Conservation (phyloP, 2,888 invertebrate species). For the Lacanobia wlatinum region DNA sequence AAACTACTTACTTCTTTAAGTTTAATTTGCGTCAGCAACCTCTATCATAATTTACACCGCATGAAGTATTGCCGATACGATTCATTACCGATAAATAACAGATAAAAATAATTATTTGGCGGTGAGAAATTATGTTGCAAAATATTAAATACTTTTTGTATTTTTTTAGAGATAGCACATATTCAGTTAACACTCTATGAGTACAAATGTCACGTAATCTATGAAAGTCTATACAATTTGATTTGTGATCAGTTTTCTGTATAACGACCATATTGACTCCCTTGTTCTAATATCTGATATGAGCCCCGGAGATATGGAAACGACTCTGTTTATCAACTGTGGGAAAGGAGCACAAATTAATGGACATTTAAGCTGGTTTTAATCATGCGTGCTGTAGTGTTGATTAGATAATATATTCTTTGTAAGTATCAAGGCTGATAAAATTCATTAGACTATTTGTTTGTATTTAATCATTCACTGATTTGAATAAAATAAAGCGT, state of each 20-base stretch:
- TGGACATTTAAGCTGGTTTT: conserved; percentile 52
- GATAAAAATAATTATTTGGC: conserved; percentile 38
- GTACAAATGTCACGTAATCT: conserved; percentile 50
- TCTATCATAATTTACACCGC: conserved; percentile 36
- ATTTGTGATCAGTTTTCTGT: conserved; percentile 54
- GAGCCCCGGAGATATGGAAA: conserved; percentile 55
- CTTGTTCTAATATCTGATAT: conserved; percentile 62
- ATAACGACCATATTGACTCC: conserved; percentile 43
- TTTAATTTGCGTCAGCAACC: conserved; percentile 46
- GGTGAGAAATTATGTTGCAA: conserved; percentile 29
- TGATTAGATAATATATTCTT: conserved; percentile 65
- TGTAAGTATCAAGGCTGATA: conserved; percentile 47
- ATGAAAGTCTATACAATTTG: conserved; percentile 39
- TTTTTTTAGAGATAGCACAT: conserved; percentile 26
- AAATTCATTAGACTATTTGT: conserved; percentile 33
- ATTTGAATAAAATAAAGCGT: conserved; percentile 28
- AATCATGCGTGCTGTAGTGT: conserved; percentile 49
- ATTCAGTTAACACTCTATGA: conserved; percentile 25
- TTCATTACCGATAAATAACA: conserved; percentile 48
- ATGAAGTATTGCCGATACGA: conserved; percentile 47
- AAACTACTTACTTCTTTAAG: conserved; percentile 11
- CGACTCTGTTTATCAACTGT: conserved; percentile 67
- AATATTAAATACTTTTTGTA: conserved; percentile 23
- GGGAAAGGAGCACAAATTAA: conserved; percentile 60
- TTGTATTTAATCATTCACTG: conserved; percentile 30